Evolutionary conservation across 2,888 invertebrate genomes (phyloP).

Genomic region (Barypeithes pellucidus): DNA sequence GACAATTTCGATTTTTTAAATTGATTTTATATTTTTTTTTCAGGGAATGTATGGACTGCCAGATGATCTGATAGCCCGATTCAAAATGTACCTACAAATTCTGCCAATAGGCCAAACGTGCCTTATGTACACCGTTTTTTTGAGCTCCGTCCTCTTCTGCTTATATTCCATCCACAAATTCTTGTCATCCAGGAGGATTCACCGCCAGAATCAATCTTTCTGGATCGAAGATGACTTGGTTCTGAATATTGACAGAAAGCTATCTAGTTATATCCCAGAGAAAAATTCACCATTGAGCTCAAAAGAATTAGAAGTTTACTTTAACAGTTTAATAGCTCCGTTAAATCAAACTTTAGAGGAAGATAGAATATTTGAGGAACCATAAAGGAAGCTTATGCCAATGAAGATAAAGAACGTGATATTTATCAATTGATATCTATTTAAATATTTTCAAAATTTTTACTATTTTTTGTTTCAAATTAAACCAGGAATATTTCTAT

Average conservation of each 20-base stretch:
- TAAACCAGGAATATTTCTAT: neutral
- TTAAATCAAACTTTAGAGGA: constrained; percentile 31
- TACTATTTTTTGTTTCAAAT: neutral
- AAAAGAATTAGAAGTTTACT: constrained; percentile 67
- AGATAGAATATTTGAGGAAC: constrained; percentile 8
- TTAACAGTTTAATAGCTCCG: constrained; percentile 50
- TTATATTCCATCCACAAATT: constrained; percentile 71
- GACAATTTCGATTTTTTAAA: no score
- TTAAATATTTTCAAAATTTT: neutral
- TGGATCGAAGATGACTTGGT: constrained; percentile 66
- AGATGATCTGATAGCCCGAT: constrained; percentile 75
- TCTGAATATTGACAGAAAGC: constrained; percentile 62
- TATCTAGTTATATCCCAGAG: constrained; percentile 64
- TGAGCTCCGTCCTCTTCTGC: constrained; percentile 73
- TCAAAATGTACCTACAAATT: constrained; percentile 82
- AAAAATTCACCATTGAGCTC: constrained; percentile 60
- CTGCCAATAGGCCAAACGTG: constrained; percentile 77
- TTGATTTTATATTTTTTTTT: no score
- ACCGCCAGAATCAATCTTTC: constrained; percentile 46
- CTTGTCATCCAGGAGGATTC: constrained; percentile 54
- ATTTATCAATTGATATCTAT: neutral
- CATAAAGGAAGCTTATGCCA: constrained; percentile 18
- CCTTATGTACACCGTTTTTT: constrained; percentile 73
- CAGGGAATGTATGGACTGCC: constrained; percentile 84
- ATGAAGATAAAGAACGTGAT: neutral